Conservation (phyloP, 30 jellyfish, hydroid and myxozoan species). For the Turritopsis dohrnii region DNA sequence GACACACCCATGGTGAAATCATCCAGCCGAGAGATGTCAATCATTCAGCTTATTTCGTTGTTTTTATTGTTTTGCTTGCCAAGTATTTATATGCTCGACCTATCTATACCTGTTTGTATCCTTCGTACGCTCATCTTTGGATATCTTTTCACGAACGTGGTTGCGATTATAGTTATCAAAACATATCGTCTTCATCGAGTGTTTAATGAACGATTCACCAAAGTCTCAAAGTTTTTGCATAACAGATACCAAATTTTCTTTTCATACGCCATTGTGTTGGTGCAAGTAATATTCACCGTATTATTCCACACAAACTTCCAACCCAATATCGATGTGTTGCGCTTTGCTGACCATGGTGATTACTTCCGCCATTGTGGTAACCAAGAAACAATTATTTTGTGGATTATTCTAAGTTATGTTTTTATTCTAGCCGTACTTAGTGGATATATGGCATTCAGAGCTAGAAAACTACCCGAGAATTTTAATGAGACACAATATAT, state of each 20-base stretch:
- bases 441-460: constrained; percentile 72
- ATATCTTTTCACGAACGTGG: constrained; percentile 37
- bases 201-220: constrained; percentile 43
- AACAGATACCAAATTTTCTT: constrained; percentile 55
- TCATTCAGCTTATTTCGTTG: constrained; percentile 44
- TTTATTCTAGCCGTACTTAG: constrained; percentile 37
- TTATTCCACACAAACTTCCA: constrained; percentile 36
- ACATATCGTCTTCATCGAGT: constrained; percentile 66
- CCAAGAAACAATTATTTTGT: constrained; percentile 22
- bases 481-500: constrained; percentile 76
- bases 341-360: constrained; percentile 17
- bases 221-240: constrained; percentile 50
- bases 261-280: constrained; percentile 31
- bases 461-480: constrained; percentile 75
- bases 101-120: constrained; percentile 34
- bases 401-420: constrained; percentile 32
- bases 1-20: constrained; percentile 82
- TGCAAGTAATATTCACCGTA: constrained; percentile 33
- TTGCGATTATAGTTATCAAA: constrained; percentile 50
- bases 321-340: constrained; percentile 16
- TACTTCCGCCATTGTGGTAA: constrained; percentile 47
- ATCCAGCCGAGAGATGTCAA: constrained; percentile 69
- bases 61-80: constrained; percentile 50
- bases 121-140: constrained; percentile 48
- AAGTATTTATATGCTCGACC: constrained; percentile 29